phyloP scores from a whole-genome alignment of 2,113 vertebrate species.

The Ovibos moschatus region DNA sequence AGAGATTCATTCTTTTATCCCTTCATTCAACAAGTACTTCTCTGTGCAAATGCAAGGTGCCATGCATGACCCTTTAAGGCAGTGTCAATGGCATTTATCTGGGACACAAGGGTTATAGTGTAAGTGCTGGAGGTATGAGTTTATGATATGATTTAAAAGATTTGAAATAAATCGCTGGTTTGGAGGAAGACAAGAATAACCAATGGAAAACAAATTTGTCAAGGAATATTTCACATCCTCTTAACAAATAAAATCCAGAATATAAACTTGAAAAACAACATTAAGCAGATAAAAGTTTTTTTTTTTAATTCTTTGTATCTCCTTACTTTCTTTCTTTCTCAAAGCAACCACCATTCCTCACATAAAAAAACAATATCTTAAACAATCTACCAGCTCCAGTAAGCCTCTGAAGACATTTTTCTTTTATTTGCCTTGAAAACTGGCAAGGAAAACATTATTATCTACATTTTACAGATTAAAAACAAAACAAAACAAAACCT shows the following conservation, averaged over 20 bases:
- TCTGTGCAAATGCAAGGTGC: neutral
- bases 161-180: neutral
- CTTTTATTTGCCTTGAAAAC: constrained; percentile 34
- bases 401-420: neutral
- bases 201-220: neutral
- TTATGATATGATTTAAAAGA: neutral
- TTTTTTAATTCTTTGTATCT: neutral
- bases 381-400: neutral
- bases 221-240: neutral
- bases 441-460: neutral
- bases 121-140: neutral
- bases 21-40: neutral
- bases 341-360: neutral
- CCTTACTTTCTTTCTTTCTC: neutral
- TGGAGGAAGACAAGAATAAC: neutral
- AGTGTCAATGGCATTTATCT: neutral
- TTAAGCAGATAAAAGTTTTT: neutral
- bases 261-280: neutral
- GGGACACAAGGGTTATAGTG: neutral
- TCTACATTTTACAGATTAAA: neutral
- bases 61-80: neutral
- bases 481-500: neutral
- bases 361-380: neutral
- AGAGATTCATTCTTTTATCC: neutral
- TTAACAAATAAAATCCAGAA: neutral